Evolutionary conservation across 2,113 vertebrate genomes (phyloP), one percentile per base, ranked within the genome.

Genomic region (Pelvicachromis taeniatus): DNA sequence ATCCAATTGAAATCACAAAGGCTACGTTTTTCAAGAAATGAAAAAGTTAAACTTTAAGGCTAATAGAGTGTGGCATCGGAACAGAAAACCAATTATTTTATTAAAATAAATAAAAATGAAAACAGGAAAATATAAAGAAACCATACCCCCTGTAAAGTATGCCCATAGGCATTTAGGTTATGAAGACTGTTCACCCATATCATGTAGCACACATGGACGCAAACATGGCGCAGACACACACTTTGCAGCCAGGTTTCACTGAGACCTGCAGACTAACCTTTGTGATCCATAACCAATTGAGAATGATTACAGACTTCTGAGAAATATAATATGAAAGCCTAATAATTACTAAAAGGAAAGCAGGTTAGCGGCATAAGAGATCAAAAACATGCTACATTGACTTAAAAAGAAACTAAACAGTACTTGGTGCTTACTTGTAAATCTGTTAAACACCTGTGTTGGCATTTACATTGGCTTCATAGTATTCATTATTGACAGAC

Each of bases 241-340:
- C 63, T 31, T 85, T 19, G 83, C 45, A 54, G 70, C 6, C 21
- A 6, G 61, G 80, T 55, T 63, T 53, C 58, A 38, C 56, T 16
- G 65, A 87, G 86, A 88, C 85, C 90, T 16, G 61, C 11, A 61
- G 83, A 83, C 86, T 90, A 83, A 92, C 93, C 89, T 80, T 54
- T 65, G 63, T 88, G 91, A 93, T 92, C 91, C 92, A 90, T 85
- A 91, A 91, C 94, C 83, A 92, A 91, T 91, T 17, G 85, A 78
- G 83, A 86, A 80, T 91, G 89, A 87, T 94, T 88, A 93, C 56
- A 81, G 52, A 87, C 42, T 82, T 87, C 85, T 84, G 84, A 85
- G 87, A 82, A 87, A 83, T 63, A 87, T 78, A 82, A 83, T 65
- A 16, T 48, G 77, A 81, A 88, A 78, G 73, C 59, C 59, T 7